Base-by-base conservation (phyloP, 2,797 vertebrate genomes). In the Gastrophryne carolinensis region DNA sequence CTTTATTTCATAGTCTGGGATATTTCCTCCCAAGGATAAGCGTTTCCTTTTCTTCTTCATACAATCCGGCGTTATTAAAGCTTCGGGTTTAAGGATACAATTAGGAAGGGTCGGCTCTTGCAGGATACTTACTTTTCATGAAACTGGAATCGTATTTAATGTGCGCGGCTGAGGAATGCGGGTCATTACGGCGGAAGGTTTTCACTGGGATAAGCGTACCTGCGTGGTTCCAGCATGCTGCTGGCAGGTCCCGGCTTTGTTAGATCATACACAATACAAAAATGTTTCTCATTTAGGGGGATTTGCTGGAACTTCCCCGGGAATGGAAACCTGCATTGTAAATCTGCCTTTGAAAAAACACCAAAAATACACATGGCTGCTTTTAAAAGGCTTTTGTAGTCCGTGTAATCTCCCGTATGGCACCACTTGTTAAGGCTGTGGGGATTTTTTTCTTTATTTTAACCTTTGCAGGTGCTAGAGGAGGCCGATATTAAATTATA, bases 1-100 rank as follows among this genome's bases (percentile, higher is more conserved):
- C 87, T 89, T 17, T 86, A 64, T 87, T 90, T 91, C 91, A 91
- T 90, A 87, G 88, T 87, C 81, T 89, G 90, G 89, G 88, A 91
- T 84, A 82, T 77, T 79, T 82, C 78, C 79, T 79, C 0, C 60
- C 77, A 82, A n/a, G 0, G 80, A 83, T 87, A 86, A 79, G 80
- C 81, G 83, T 91, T 88, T 87, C 87, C 88, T 88, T 84, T 90
- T 86, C 81, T 86, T 80, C 81, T 73, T 82, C 80, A 13, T 0
- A 79, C 81, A 83, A 78, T 71, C 80, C 85, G 80, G 83, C 41
- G 21, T 90, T 86, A 84, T 91, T 90, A 91, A 82, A 11, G 63
- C 60, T 27, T 72, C 79, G 83, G 50, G 80, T 86, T 83, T 81
- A 82, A 81, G 82, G 84, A 87, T 88, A 82, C 82, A 84, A 86